Percentiles rank a stretch among this genome's conserved stretches.
These are phyloP conservation scores for Caradrina kadenii DNA, from an alignment of 2,888 invertebrate genomes.

Conservation along the genomic window DNA sequence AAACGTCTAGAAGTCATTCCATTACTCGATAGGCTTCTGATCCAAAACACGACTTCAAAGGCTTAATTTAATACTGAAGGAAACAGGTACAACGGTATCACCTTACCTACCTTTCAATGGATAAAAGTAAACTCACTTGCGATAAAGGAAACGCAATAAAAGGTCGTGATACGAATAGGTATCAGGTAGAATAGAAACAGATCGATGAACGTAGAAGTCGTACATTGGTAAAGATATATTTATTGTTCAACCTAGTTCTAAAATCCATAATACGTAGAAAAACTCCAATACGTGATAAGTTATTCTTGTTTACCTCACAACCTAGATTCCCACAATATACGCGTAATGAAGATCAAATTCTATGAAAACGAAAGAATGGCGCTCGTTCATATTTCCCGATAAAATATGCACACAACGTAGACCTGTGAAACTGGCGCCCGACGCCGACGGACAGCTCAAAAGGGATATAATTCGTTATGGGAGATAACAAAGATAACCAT, in stretches of 20 bases:
- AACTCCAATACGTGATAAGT: slow-evolving; percentile 20
- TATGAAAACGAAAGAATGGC: slow-evolving; percentile 46
- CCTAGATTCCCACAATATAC: slow-evolving; percentile 43
- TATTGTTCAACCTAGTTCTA: not conserved
- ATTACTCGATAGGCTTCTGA: not conserved
- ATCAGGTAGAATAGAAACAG: not conserved
- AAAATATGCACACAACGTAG: slow-evolving; percentile 61
- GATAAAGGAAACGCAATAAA: not conserved
- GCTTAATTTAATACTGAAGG: not conserved
- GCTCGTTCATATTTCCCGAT: slow-evolving; percentile 52
- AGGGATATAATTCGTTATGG: slow-evolving; percentile 51
- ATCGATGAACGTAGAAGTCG: not conserved
- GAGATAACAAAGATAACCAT: slow-evolving; percentile 48
- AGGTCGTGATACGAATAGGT: not conserved
- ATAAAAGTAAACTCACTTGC: not conserved
- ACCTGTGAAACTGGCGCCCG: slow-evolving; percentile 34
- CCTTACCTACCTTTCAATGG: not conserved
- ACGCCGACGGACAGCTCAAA: slow-evolving; percentile 53
- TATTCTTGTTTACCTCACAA: slow-evolving; percentile 47
- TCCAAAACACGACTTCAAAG: not conserved
- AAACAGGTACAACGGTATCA: not conserved
- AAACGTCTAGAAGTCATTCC: not conserved
- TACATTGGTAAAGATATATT: not conserved
- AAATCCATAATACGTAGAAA: slow-evolving; percentile 5
- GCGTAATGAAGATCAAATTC: slow-evolving; percentile 44